Evolutionary conservation across 2,888 invertebrate species (phyloP).

Genomic region (Masnerella sp.): DNA sequence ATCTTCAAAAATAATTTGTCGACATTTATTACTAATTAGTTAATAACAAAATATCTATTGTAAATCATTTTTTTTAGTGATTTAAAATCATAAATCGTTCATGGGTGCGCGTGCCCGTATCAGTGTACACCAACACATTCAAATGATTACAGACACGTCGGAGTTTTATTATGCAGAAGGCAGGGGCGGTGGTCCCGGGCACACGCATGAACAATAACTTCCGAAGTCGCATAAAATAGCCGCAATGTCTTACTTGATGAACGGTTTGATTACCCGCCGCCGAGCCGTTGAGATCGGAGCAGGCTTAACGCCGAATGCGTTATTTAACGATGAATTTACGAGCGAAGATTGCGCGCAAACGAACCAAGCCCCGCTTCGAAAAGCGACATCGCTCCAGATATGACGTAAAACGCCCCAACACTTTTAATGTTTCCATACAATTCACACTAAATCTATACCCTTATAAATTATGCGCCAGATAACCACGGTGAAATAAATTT

Average conservation of each 20-base stretch:
- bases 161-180: conserved; percentile 66
- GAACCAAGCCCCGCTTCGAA: conserved; percentile 5
- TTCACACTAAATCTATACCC: too few relatives aligned
- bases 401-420: too few relatives aligned
- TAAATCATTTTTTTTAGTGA: too few relatives aligned
- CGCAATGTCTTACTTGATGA: conserved; percentile 70
- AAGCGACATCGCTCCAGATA: conserved; percentile 13
- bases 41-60: too few relatives aligned
- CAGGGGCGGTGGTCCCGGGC: conserved; percentile 65
- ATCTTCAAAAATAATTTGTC: too few relatives aligned
- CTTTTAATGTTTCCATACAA: too few relatives aligned
- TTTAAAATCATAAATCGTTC: too few relatives aligned
- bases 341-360: conserved; percentile 66
- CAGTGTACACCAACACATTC: too few relatives aligned
- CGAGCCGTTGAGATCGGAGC: conserved; percentile 32
- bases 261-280: conserved; percentile 67
- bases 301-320: conserved; percentile 64
- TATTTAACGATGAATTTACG: conserved; percentile 70
- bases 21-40: too few relatives aligned
- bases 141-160: conserved; percentile 56
- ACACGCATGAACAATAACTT: conserved; percentile 71
- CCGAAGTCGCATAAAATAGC: conserved; percentile 70
- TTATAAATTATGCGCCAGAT: too few relatives aligned
- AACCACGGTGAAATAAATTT: too few relatives aligned
- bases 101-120: too few relatives aligned